Conservation (phyloP, 2,797 vertebrate species). For the Aulostomus chinensis region DNA sequence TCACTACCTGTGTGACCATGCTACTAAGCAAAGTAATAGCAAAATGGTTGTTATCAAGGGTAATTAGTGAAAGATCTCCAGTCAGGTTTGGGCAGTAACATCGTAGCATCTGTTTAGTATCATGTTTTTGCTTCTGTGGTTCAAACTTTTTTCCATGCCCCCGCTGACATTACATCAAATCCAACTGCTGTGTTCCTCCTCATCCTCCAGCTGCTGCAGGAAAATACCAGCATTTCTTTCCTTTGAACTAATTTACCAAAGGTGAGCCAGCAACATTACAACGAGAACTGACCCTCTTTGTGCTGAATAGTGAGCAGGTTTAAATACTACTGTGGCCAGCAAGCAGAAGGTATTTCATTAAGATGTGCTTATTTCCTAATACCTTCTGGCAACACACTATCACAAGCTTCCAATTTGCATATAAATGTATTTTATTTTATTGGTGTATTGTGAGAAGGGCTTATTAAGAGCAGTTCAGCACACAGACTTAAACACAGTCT, state of each 20-base stretch:
- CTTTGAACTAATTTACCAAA: slow-evolving; percentile 53
- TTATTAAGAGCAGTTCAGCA: slow-evolving; percentile 49
- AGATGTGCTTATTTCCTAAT: slow-evolving; percentile 58
- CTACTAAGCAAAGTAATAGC: too few species aligned
- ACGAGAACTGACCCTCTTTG: slow-evolving; percentile 38
- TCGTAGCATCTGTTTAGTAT: too few species aligned
- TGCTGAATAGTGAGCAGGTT: slow-evolving; percentile 33
- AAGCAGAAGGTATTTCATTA: slow-evolving; percentile 62
- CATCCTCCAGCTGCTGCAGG: slow-evolving; percentile 8
- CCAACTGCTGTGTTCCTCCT: slow-evolving; percentile 6
- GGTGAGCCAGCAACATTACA: slow-evolving; percentile 59
- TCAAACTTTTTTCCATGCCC: too few species aligned
- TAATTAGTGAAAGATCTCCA: too few species aligned
- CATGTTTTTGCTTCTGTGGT: too few species aligned
- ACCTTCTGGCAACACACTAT: slow-evolving; percentile 56
- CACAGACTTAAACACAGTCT: slow-evolving; percentile 45
- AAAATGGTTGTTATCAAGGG: too few species aligned
- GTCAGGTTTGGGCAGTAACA: too few species aligned
- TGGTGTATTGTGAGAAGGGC: slow-evolving; percentile 50
- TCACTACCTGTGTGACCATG: too few species aligned
- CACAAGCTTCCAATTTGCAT: slow-evolving; percentile 57
- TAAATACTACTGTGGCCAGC: slow-evolving; percentile 27
- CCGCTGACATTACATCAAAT: too few species aligned
- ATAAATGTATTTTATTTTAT: slow-evolving; percentile 59
- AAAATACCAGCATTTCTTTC: slow-evolving; percentile 14